phyloP scores from a whole-genome alignment of 2,888 invertebrate genomes.

The Drosophila pseudotakahashii region DNA sequence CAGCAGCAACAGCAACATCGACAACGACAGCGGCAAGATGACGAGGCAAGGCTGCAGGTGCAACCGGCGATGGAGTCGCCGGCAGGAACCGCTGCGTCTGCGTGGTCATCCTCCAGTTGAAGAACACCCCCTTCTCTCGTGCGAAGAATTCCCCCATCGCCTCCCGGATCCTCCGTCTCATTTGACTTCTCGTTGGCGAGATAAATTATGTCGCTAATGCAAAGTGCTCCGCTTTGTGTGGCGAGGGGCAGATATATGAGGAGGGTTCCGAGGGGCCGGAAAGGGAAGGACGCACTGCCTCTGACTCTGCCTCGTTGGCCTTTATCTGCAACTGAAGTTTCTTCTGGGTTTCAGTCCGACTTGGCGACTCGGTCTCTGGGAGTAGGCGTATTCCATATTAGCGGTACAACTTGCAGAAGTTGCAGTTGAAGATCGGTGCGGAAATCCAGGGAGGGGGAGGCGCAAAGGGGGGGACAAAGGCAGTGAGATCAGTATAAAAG shows the following conservation, averaged over 20 bases:
- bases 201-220: constrained; percentile 85
- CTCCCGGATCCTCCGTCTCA: constrained; percentile 15
- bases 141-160: neutral
- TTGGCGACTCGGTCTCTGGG: constrained; percentile 46
- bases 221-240: constrained; percentile 83
- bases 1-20: constrained; percentile 41
- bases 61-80: constrained; percentile 62
- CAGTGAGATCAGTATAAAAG: constrained; percentile 30
- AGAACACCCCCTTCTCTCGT: constrained; percentile 15
- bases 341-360: constrained; percentile 40
- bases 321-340: constrained; percentile 60
- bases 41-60: constrained; percentile 80
- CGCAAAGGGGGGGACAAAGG: neutral
- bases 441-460: neutral
- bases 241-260: constrained; percentile 23
- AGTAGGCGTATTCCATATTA: constrained; percentile 84
- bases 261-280: constrained; percentile 10
- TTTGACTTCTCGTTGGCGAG: constrained; percentile 77
- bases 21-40: constrained; percentile 61
- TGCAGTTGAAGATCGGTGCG: constrained; percentile 26
- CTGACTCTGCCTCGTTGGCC: constrained; percentile 68
- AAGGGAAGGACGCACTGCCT: constrained; percentile 70
- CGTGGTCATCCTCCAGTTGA: constrained; percentile 65
- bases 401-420: constrained; percentile 83
- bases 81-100: constrained; percentile 77